phyloP scores from a whole-genome alignment of 1,140 invertebrate genomes.

The Lasaia peninsularis region DNA sequence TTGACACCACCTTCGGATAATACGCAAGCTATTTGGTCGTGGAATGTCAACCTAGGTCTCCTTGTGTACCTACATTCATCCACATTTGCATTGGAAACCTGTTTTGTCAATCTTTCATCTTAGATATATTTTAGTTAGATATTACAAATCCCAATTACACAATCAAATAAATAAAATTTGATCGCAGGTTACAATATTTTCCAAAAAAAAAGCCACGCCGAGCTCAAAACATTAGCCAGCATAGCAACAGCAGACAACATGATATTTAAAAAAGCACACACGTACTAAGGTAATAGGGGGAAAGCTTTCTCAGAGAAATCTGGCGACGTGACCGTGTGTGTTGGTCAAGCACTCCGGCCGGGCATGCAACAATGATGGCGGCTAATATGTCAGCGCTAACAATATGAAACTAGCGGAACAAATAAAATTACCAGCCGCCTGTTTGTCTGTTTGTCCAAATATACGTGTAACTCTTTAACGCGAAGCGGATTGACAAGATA shows the following conservation, averaged over 20 bases:
- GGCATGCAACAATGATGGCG: conserved; percentile 11
- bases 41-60: too few relatives aligned
- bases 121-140: too few relatives aligned
- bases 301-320: conserved; percentile 3
- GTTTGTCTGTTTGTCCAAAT: conserved; percentile 8
- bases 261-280: background rate
- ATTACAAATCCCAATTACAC: too few relatives aligned
- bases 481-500: conserved; percentile 6
- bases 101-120: too few relatives aligned
- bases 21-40: too few relatives aligned
- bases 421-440: conserved; percentile 3
- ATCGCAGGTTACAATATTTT: too few relatives aligned
- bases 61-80: too few relatives aligned
- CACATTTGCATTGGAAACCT: too few relatives aligned
- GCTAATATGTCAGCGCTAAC: conserved; percentile 11
- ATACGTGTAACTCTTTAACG: conserved; percentile 7
- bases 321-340: background rate
- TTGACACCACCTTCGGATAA: too few relatives aligned
- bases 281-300: background rate
- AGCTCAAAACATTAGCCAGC: too few relatives aligned
- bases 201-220: too few relatives aligned
- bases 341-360: background rate
- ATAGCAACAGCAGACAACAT: background rate
- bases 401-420: conserved; percentile 12
- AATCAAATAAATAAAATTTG: too few relatives aligned